Percentiles rank a stretch among this genome's conserved stretches.
These are phyloP conservation scores for Alaudala cheleensis DNA, from an alignment of 2,113 vertebrate species.

Conservation along the genomic window DNA sequence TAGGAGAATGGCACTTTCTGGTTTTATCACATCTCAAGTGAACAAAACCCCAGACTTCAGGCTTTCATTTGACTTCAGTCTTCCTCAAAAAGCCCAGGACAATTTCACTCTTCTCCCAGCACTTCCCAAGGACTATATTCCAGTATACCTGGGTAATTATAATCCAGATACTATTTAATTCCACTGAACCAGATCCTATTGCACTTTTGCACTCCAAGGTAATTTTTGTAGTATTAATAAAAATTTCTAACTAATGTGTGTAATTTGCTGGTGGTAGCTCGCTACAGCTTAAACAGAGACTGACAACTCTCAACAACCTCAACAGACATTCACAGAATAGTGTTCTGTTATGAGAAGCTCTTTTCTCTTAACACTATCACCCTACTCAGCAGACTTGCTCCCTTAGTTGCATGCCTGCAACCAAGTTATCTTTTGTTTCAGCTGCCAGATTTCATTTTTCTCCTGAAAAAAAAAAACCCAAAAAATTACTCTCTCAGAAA, in stretches of 20 bases:
- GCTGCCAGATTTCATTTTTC: background rate
- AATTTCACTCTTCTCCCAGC: background rate
- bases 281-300: background rate
- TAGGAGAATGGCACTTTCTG: background rate
- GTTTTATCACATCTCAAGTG: background rate
- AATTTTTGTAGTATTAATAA: background rate
- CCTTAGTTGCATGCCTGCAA: background rate
- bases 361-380: background rate
- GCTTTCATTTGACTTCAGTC: background rate
- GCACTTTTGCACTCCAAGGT: background rate
- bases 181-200: background rate
- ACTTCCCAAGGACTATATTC: background rate
- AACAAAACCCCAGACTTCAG: background rate
- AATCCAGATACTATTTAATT: background rate
- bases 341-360: background rate
- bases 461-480: background rate
- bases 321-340: background rate
- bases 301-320: background rate
- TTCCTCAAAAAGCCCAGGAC: background rate
- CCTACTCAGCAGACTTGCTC: background rate
- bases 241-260: background rate
- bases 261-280: background rate
- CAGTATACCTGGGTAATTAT: background rate
- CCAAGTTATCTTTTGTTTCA: background rate
- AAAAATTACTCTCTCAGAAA: background rate